Evolutionary conservation across 2,797 vertebrate species (phyloP), one percentile per base, ranked within the genome.

Genomic region (Dallia pectoralis): DNA sequence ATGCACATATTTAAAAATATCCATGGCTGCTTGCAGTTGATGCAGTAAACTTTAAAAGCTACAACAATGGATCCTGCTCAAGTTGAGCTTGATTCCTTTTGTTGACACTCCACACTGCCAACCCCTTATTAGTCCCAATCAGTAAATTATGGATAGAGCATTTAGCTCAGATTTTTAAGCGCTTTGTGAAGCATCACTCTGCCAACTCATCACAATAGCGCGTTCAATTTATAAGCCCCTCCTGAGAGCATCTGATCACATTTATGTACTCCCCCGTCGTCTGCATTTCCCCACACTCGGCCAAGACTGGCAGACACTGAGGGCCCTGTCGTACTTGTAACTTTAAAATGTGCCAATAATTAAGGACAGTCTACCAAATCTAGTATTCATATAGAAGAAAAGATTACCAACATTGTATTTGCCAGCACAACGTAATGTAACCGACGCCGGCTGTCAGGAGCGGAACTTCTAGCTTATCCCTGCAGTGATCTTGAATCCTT

Each of bases 91-190:
- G 8, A 59, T 71, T 73, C n/a, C 29, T 67, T 49, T 65, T 33
- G 73, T 77, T 51, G 36, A 70, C 53, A n/a, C 12, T 22, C 74
- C 44, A 19, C 33, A 71, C 68, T 70, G 68, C 64, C 71, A 76
- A 80, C 77, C 81, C 73, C 72, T 78, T 65, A 74, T 32, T 40
- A 30, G 77, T 76, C 74, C 76, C 76, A 87, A 85, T 91, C 84
- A 83, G 78, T 71, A 25, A 44, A 76, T 90, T 89, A 90, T 87
- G 76, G 90, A 89, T 88, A 44, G 78, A 81, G 84, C 80, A 91
- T 90, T 90, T 88, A 90, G 74, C 69, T 25, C 73, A 78, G 79
- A 91, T 91, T 89, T 89, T 89, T 78, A 88, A 82, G 80, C 76
- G 77, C 80, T 89, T 82, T 85, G 85, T 79, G 75, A 72, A 69